These are phyloP conservation scores for Donacobius atricapilla DNA, from an alignment of 2,113 vertebrate species.

Conservation along the genomic window DNA sequence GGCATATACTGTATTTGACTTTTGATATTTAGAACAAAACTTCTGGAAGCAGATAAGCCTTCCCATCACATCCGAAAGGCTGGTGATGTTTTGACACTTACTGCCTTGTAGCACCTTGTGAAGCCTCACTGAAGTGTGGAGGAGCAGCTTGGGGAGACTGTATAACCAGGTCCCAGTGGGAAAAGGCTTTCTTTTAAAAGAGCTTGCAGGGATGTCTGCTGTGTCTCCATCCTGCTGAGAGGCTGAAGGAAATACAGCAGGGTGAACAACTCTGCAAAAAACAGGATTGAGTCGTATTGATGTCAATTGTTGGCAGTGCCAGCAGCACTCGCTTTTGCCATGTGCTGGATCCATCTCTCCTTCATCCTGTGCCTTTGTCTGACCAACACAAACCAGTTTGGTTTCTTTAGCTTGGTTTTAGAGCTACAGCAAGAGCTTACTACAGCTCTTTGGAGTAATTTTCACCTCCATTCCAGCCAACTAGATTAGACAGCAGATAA, in stretches of 20 bases:
- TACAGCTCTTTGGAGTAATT: slow-evolving; percentile 21
- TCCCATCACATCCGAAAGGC: not conserved
- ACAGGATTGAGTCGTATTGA: not conserved
- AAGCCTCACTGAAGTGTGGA: not conserved
- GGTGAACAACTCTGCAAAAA: not conserved
- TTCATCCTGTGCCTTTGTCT: not conserved
- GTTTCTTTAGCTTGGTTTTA: slow-evolving; percentile 6
- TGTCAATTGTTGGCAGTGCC: not conserved
- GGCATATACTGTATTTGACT: not conserved
- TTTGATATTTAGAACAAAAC: not conserved
- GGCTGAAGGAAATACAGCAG: not conserved
- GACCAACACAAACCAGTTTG: not conserved
- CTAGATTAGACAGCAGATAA: slow-evolving; percentile 55
- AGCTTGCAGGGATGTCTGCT: not conserved
- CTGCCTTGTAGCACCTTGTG: not conserved
- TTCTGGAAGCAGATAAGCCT: not conserved
- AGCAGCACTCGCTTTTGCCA: not conserved
- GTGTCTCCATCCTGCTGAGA: not conserved
- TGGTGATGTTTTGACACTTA: not conserved
- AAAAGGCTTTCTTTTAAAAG: not conserved
- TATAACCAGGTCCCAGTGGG: not conserved
- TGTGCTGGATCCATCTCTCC: not conserved
- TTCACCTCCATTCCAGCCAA: slow-evolving; percentile 39
- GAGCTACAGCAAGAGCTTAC: slow-evolving; percentile 1
- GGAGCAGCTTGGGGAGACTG: not conserved